Percentiles rank a stretch among this genome's conserved stretches.
Conservation (phyloP, 2,113 vertebrate genomes). For the Chionis minor region DNA sequence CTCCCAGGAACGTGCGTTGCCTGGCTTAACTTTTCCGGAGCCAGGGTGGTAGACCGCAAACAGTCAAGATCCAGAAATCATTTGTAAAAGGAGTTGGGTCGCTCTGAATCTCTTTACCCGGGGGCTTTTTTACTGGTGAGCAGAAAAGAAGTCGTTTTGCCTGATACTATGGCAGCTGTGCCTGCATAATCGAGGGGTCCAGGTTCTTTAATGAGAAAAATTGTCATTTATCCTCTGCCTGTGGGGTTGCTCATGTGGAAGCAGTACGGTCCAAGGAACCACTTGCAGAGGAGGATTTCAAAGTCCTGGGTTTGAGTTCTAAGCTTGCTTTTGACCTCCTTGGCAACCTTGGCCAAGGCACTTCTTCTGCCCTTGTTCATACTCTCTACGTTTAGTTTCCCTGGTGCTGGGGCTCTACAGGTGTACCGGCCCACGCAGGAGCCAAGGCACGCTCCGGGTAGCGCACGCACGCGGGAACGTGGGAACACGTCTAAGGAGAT, state of each 20-base stretch:
- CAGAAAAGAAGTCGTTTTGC: background rate
- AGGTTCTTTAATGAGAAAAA: background rate
- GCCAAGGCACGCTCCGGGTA: background rate
- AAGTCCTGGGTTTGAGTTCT: background rate
- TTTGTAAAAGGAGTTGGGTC: background rate
- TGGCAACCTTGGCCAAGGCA: background rate
- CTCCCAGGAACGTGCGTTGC: slow-evolving; percentile 30
- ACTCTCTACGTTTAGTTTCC: background rate
- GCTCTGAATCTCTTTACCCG: background rate
- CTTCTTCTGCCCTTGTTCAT: background rate
- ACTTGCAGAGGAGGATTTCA: background rate
- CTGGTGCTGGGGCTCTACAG: background rate
- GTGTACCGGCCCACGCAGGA: background rate
- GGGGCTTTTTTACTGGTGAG: background rate
- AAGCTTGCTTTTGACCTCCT: background rate
- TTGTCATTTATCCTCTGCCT: background rate
- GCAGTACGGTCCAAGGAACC: background rate
- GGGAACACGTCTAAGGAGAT: background rate
- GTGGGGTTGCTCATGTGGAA: background rate
- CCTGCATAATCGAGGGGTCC: background rate
- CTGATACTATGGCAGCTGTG: background rate
- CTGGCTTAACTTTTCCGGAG: slow-evolving; percentile 43
- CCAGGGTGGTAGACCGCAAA: slow-evolving; percentile 22
- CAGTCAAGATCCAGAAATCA: background rate
- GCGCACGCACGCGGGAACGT: background rate